phyloP scores from a whole-genome alignment of 2,797 vertebrate species.

The Tragopan temminckii region DNA sequence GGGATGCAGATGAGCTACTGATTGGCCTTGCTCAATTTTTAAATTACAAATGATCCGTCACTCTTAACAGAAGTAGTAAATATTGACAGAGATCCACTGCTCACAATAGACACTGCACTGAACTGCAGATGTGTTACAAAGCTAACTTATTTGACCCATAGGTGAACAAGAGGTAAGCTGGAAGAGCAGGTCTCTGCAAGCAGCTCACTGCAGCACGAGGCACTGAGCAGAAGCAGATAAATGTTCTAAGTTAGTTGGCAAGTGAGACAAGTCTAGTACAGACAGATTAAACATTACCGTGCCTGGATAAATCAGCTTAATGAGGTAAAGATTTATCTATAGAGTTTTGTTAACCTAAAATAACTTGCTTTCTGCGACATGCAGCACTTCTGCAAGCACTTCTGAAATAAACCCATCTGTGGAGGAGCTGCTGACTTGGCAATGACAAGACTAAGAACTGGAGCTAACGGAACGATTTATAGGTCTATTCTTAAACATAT shows the following conservation, averaged over 20 bases:
- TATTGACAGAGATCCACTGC: conserved; percentile 28
- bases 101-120: background rate
- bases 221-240: background rate
- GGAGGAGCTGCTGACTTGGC: background rate
- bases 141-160: background rate
- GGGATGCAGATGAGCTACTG: conserved; percentile 42
- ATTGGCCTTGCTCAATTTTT: conserved; percentile 30
- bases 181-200: background rate
- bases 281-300: background rate
- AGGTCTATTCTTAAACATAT: background rate
- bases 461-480: background rate
- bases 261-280: background rate
- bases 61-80: conserved; percentile 39
- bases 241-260: background rate
- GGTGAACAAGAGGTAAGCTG: background rate
- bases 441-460: background rate
- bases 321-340: background rate
- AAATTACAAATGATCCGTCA: conserved; percentile 38
- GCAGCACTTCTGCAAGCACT: background rate
- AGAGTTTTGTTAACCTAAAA: background rate
- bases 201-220: background rate
- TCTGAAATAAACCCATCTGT: background rate
- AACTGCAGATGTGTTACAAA: background rate
- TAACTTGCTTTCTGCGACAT: background rate
- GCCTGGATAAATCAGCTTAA: background rate